phyloP scores from a whole-genome alignment of 2,113 vertebrate species.

The Oreotrochilus melanogaster region DNA sequence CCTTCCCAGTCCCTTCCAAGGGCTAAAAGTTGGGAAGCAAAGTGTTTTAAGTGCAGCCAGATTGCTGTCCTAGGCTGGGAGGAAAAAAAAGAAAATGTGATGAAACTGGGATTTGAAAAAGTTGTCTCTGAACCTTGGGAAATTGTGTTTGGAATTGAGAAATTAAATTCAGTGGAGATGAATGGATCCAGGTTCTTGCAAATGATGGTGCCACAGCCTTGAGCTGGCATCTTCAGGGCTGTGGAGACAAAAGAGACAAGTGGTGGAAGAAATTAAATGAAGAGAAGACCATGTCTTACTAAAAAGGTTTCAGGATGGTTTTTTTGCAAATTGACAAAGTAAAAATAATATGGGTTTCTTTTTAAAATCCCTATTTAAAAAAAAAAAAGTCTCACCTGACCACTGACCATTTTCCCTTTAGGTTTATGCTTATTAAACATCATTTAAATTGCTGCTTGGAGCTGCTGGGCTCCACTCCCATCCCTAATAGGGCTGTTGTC shows the following conservation, averaged over 20 bases:
- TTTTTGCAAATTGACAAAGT: neutral
- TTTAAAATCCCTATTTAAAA: neutral
- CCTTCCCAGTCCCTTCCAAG: neutral
- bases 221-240: neutral
- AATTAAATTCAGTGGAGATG: neutral
- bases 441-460: neutral
- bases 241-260: neutral
- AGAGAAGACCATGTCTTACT: neutral
- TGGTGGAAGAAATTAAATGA: neutral
- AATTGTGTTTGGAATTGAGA: neutral
- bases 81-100: neutral
- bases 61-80: neutral
- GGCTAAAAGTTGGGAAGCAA: neutral
- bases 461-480: neutral
- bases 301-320: neutral
- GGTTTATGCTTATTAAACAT: neutral
- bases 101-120: neutral
- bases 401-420: neutral
- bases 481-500: neutral
- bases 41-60: slow-evolving; percentile 47
- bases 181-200: neutral
- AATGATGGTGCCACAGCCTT: neutral
- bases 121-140: neutral
- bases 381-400: neutral
- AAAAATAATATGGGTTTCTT: neutral